Percentiles rank a stretch among this genome's conserved stretches.
Conservation (phyloP, 2,888 invertebrate genomes). For the Galerucella nymphaeae region DNA sequence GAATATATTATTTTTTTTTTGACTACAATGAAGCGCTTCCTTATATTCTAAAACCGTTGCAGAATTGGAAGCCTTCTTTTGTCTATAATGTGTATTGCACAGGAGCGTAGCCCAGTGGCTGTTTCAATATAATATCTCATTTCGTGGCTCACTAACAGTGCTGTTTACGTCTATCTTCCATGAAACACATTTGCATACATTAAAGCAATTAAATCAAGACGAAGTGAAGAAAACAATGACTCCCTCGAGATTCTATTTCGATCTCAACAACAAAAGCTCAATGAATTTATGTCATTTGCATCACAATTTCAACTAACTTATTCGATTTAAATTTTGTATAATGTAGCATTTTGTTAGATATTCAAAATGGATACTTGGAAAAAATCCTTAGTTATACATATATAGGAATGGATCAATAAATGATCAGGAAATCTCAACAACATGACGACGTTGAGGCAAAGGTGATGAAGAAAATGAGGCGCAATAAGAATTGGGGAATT, state of each 20-base stretch:
- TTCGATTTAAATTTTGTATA: background rate
- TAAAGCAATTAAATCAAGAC: slow-evolving; percentile 58
- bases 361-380: too few relatives aligned
- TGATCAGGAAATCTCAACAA: too few relatives aligned
- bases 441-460: too few relatives aligned
- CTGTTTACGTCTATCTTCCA: slow-evolving; percentile 61
- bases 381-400: too few relatives aligned
- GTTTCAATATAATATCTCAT: slow-evolving; percentile 55
- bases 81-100: background rate
- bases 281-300: slow-evolving; percentile 6
- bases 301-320: background rate
- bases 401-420: too few relatives aligned
- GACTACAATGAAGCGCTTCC: background rate
- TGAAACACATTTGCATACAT: slow-evolving; percentile 62
- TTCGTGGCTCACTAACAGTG: slow-evolving; percentile 61
- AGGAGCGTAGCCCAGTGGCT: slow-evolving; percentile 27
- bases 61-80: background rate
- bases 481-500: too few relatives aligned
- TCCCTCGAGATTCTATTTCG: slow-evolving; percentile 20
- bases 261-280: background rate
- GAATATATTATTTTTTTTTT: background rate
- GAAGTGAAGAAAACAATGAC: slow-evolving; percentile 40
- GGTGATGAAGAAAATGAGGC: too few relatives aligned
- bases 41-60: background rate
- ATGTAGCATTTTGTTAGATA: too few relatives aligned